These are phyloP conservation scores for Hylomyscus alleni DNA, from an alignment of 2,797 vertebrate species.

Conservation along the genomic window DNA sequence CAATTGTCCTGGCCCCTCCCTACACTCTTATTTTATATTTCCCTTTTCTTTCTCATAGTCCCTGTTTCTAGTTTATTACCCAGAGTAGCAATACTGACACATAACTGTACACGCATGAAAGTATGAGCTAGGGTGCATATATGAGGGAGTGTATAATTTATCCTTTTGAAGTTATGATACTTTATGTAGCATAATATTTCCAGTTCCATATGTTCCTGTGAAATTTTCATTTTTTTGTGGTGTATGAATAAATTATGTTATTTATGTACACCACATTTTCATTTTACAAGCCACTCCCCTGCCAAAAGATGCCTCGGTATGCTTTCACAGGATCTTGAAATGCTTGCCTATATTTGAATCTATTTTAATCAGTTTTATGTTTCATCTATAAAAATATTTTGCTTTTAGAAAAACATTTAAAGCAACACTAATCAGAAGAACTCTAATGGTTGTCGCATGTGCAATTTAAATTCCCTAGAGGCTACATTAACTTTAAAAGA, in stretches of 20 bases:
- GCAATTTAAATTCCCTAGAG: constrained; percentile 20
- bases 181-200: too few species aligned
- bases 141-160: not conserved
- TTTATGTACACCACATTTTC: not conserved
- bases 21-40: too few species aligned
- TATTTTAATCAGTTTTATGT: not conserved
- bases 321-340: not conserved
- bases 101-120: not conserved
- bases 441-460: not conserved
- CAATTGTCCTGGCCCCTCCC: not conserved
- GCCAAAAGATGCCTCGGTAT: not conserved
- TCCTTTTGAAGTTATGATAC: not conserved
- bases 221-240: not conserved
- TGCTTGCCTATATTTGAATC: not conserved
- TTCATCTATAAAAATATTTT: not conserved
- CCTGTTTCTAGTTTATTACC: not conserved
- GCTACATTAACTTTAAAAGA: not conserved
- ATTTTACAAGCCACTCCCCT: not conserved
- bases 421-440: not conserved
- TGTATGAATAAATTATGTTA: not conserved
- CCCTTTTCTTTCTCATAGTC: too few species aligned
- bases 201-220: too few species aligned
- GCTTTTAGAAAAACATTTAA: not conserved
- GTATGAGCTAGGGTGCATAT: not conserved
- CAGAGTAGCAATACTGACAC: too few species aligned